These are phyloP conservation scores for Platichthys stellatus DNA, from an alignment of 2,113 vertebrate genomes.

Conservation along the genomic window DNA sequence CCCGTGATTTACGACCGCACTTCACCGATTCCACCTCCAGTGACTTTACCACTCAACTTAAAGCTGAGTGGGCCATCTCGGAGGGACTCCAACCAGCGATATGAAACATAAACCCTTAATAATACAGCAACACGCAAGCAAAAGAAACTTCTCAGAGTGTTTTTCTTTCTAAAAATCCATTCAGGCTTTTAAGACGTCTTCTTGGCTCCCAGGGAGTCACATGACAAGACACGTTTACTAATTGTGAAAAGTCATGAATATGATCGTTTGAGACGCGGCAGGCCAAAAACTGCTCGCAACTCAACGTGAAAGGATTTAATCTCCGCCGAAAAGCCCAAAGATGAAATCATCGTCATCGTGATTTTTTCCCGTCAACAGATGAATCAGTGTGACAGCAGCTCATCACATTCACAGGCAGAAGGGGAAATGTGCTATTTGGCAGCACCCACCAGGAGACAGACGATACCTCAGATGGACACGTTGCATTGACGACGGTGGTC, in stretches of 20 bases:
- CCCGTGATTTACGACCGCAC: conserved; percentile 25
- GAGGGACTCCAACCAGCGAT: not conserved
- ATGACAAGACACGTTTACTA: not conserved
- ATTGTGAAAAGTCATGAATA: not conserved
- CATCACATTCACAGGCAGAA: not conserved
- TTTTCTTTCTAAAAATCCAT: no score
- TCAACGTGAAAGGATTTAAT: not conserved
- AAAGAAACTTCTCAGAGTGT: not conserved
- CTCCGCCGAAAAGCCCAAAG: not conserved
- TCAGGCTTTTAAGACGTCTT: no score
- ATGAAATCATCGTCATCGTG: not conserved
- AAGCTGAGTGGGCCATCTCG: conserved; percentile 12
- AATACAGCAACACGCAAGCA: not conserved
- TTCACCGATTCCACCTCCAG: conserved; percentile 32
- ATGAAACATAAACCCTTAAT: not conserved
- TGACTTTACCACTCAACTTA: not conserved
- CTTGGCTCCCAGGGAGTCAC: no score
- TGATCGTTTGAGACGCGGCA: not conserved
- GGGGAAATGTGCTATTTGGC: not conserved
- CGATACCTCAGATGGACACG: not conserved
- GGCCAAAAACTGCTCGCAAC: not conserved
- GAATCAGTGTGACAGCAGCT: not conserved
- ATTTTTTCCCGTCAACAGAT: not conserved
- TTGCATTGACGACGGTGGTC: not conserved
- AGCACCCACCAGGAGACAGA: not conserved